These are phyloP conservation scores for Zaprionus bogoriensis DNA, from an alignment of 2,888 invertebrate species.

Conservation along the genomic window DNA sequence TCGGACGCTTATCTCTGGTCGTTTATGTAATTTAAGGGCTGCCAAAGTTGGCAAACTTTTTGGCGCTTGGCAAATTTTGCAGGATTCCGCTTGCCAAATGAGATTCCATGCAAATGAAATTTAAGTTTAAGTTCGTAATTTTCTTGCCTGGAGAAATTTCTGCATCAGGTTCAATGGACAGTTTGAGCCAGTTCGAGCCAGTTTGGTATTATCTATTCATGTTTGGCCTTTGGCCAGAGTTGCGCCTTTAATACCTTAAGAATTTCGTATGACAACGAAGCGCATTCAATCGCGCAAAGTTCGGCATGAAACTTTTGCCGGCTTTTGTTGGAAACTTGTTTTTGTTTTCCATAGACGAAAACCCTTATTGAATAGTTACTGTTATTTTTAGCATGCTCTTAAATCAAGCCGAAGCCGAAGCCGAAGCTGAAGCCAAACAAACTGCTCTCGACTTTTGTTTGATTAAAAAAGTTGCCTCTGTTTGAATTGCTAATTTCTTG, in stretches of 20 bases:
- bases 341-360: neutral
- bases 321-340: constrained; percentile 16
- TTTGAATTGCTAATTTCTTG: constrained; percentile 59
- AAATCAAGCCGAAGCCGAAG: constrained; percentile 4
- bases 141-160: neutral
- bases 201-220: constrained; percentile 25
- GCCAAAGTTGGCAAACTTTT: constrained; percentile 41
- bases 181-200: neutral
- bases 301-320: constrained; percentile 26
- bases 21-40: constrained; percentile 45
- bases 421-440: constrained; percentile 24
- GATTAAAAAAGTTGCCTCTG: constrained; percentile 54
- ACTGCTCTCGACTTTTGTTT: constrained; percentile 24
- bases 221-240: constrained; percentile 15
- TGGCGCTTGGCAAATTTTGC: neutral
- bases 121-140: constrained; percentile 2
- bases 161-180: constrained; percentile 21
- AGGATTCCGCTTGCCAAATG: constrained; percentile 13
- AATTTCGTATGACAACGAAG: constrained; percentile 15
- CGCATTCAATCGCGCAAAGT: constrained; percentile 46
- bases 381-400: constrained; percentile 1
- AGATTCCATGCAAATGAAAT: constrained; percentile 11
- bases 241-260: constrained; percentile 13
- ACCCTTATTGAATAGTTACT: constrained; percentile 1
- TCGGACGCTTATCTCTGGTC: constrained; percentile 5